Evolutionary conservation across 2,797 vertebrate genomes (phyloP).

Genomic region (Sebastes steindachneri): DNA sequence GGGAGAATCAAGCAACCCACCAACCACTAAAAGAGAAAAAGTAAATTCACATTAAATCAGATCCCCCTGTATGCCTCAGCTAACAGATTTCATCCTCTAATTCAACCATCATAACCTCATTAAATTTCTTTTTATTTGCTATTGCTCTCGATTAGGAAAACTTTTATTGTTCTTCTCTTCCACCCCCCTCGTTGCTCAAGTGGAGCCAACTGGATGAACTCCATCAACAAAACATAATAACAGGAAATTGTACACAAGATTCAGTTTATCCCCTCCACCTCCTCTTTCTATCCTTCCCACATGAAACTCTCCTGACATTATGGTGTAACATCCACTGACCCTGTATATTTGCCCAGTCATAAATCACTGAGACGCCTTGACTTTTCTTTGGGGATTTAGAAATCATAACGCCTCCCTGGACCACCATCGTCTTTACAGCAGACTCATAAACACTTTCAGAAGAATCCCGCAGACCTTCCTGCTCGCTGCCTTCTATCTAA

Average conservation of each 20-base stretch:
- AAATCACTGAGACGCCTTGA: constrained; percentile 46
- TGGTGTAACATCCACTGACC: constrained; percentile 20
- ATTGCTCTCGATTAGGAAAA: constrained; percentile 56
- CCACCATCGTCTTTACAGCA: constrained; percentile 24
- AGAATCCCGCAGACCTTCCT: constrained; percentile 1
- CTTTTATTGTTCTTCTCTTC: constrained; percentile 14
- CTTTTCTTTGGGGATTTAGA: constrained; percentile 38
- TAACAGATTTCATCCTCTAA: constrained; percentile 69
- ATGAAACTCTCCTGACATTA: constrained; percentile 10
- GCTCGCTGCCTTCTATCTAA: not conserved
- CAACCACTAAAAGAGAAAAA: constrained; percentile 28
- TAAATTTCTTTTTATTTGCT: constrained; percentile 67
- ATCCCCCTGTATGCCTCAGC: constrained; percentile 51
- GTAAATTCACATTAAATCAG: constrained; percentile 65
- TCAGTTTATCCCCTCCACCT: not conserved
- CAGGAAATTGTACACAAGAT: constrained; percentile 41
- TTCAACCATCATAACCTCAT: constrained; percentile 74
- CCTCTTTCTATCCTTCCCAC: not conserved
- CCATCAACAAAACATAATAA: constrained; percentile 54
- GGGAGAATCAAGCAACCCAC: constrained; percentile 43
- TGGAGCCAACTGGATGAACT: constrained; percentile 62
- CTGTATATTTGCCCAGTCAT: constrained; percentile 19
- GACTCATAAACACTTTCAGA: constrained; percentile 27
- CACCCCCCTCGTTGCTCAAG: constrained; percentile 12
- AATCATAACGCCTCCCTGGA: constrained; percentile 37